Evolutionary conservation across 1,140 invertebrate genomes (phyloP).

Genomic region (Popillia japonica): DNA sequence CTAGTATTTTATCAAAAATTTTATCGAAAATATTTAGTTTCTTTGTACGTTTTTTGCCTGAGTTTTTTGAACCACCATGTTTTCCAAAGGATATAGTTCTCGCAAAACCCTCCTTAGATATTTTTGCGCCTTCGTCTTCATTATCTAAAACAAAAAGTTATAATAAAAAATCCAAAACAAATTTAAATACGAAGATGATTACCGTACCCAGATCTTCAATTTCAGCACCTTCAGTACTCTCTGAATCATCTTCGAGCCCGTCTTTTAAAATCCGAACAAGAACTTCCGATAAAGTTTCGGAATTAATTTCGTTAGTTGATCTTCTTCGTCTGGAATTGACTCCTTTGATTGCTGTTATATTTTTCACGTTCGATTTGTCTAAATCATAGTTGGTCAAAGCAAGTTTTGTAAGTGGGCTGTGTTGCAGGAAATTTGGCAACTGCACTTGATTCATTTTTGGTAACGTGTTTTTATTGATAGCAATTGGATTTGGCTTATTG

Average conservation of each 20-base stretch:
- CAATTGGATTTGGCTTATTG: no score
- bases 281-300: background rate
- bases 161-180: background rate
- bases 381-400: background rate
- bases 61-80: background rate
- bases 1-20: constrained; percentile 52
- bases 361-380: background rate
- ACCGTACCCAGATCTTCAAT: constrained; percentile 11
- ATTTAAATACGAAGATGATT: background rate
- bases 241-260: background rate
- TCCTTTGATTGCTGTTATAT: background rate
- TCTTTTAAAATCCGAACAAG: background rate
- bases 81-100: background rate
- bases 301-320: background rate
- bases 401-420: background rate
- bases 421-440: background rate
- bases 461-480: no score
- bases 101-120: background rate
- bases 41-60: background rate
- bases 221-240: background rate
- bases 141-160: background rate
- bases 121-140: background rate
- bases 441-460: background rate
- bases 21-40: constrained; percentile 33
- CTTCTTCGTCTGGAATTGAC: background rate